Percentiles rank a stretch among this genome's conserved stretches.
Evolutionary conservation across 1,140 invertebrate genomes (phyloP).

Genomic region (Patella vulgata): DNA sequence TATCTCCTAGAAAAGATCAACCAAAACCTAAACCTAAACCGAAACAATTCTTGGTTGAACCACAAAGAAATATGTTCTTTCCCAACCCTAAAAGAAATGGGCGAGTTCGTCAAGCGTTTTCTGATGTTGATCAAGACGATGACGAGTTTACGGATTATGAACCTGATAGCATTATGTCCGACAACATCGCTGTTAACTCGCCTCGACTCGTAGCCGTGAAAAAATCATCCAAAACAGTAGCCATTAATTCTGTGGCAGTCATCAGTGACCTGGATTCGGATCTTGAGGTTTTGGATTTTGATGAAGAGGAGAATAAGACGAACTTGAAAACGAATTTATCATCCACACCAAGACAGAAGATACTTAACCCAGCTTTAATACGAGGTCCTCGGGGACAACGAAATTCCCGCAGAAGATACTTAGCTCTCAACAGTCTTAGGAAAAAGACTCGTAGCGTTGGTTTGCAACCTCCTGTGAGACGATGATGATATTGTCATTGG

Average conservation of each 20-base stretch:
- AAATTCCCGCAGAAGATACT: slow-evolving; percentile 19
- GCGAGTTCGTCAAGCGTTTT: slow-evolving; percentile 15
- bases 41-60: too few species aligned
- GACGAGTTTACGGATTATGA: slow-evolving; percentile 20
- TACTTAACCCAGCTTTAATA: neutral
- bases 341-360: neutral
- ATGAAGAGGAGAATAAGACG: neutral
- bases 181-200: slow-evolving; percentile 8
- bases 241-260: neutral
- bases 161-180: slow-evolving; percentile 20
- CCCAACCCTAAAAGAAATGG: neutral
- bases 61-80: neutral
- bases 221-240: neutral
- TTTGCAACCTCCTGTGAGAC: slow-evolving; percentile 1
- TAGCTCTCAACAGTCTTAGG: slow-evolving; percentile 26
- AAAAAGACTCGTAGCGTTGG: slow-evolving; percentile 10
- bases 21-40: too few species aligned
- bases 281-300: neutral
- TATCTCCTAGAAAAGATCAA: too few species aligned
- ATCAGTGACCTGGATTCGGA: slow-evolving; percentile 19
- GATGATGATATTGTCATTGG: too few species aligned
- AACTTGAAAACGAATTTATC: too few species aligned
- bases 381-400: slow-evolving; percentile 13
- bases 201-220: slow-evolving; percentile 8
- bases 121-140: slow-evolving; percentile 12